phyloP scores from a whole-genome alignment of 1,140 invertebrate species.

The Teleogryllus occipitalis region DNA sequence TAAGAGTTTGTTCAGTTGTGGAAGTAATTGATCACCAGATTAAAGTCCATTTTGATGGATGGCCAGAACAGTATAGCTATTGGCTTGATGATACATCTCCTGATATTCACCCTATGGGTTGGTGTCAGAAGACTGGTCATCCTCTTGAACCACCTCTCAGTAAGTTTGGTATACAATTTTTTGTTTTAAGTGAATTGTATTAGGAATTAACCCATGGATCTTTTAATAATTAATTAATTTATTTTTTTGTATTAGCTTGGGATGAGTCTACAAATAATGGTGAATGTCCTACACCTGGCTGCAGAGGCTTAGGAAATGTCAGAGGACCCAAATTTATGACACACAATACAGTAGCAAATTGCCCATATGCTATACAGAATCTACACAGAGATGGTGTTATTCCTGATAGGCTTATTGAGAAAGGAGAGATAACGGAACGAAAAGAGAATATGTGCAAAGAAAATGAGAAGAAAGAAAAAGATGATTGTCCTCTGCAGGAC shows the following conservation, averaged over 20 bases:
- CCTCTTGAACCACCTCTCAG: slow-evolving; percentile 73
- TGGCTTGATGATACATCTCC: slow-evolving; percentile 86
- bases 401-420: slow-evolving; percentile 43
- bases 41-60: slow-evolving; percentile 84
- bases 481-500: not conserved
- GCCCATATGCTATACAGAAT: slow-evolving; percentile 73
- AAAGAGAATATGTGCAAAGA: slow-evolving; percentile 22
- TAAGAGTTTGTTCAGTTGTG: slow-evolving; percentile 76
- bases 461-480: slow-evolving; percentile 15
- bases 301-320: slow-evolving; percentile 68
- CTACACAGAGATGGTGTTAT: slow-evolving; percentile 48
- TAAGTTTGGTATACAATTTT: slow-evolving; percentile 35
- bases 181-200: not conserved
- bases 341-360: slow-evolving; percentile 68
- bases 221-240: slow-evolving; percentile 15
- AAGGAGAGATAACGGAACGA: slow-evolving; percentile 16
- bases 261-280: not conserved
- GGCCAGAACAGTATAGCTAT: slow-evolving; percentile 75
- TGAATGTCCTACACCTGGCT: slow-evolving; percentile 62
- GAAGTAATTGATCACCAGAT: slow-evolving; percentile 69
- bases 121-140: slow-evolving; percentile 81
- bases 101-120: slow-evolving; percentile 85
- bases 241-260: not conserved
- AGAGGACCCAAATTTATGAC: slow-evolving; percentile 64
- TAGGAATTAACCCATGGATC: not conserved